Evolutionary conservation across 2,888 invertebrate species (phyloP), one percentile per base, ranked within the genome.

Genomic region (Apoda limacodes): DNA sequence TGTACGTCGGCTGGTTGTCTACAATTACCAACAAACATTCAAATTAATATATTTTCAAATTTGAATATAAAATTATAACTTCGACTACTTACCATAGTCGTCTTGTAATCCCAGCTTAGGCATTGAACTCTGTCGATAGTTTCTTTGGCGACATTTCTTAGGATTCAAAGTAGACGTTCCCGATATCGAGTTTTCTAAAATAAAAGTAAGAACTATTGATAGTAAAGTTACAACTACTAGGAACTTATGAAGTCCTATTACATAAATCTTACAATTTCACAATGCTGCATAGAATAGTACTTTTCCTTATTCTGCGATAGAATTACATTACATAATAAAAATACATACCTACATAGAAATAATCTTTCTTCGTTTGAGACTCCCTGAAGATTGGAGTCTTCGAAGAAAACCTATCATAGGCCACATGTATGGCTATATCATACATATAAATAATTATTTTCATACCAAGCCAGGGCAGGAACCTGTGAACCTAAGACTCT

Each of bases 111-210:
- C 74, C 49, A 78, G 59, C 61, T 81, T 81, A n/a, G 81, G 81
- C 70, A 82, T 69, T 9, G 82, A 82, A 37, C 80, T 82, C 50
- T 82, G 81, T 37, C 82, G 66, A 47, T 71, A 78, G 50, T 75
- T 78, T 37, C 80, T 64, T 46, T 70, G 76, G 10, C 76, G 58
- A 32, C 69, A 66, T 45, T 78, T 78, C 57, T 78, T 80, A 2
- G 74, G 50, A 37, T 81, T 81, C 32, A 81, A 43, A 19, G 82
- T 81, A n/a, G 76, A 78, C 20, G 68, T 59, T 1, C 80, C 80
- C 9, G 81, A 80, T 61, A 80, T 65, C 45, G 82, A 76, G 45
- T 78, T 74, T 53, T 75, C 78, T 78, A 65, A 13, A 71, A 69
- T 46, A 52, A 52, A 50, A 35, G 37, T 17, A 17, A 7, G 17